phyloP scores from a whole-genome alignment of 1,140 invertebrate genomes.

The Drosophila bocki region DNA sequence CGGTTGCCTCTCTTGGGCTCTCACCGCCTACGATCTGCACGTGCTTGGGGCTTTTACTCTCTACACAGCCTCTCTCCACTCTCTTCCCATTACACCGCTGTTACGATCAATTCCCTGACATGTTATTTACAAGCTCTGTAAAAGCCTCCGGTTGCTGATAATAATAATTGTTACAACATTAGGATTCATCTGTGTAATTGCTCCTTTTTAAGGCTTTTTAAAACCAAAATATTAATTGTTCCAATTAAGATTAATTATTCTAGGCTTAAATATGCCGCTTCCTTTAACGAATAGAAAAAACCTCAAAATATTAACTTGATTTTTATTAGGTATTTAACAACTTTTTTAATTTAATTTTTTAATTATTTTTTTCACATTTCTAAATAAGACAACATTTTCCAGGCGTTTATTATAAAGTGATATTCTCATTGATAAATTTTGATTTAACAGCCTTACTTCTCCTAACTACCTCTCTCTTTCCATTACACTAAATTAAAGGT shows the following conservation, averaged over 20 bases:
- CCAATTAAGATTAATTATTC: not conserved
- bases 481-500: slow-evolving; percentile 4
- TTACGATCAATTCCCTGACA: slow-evolving; percentile 13
- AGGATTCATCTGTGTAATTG: no score
- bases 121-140: slow-evolving; percentile 29
- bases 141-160: not conserved
- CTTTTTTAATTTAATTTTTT: not conserved
- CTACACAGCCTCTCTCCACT: slow-evolving; percentile 23
- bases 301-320: not conserved
- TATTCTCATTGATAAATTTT: not conserved
- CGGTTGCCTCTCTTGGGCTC: slow-evolving; percentile 6
- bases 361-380: not conserved
- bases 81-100: slow-evolving; percentile 17
- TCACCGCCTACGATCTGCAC: slow-evolving; percentile 37
- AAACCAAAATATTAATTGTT: not conserved
- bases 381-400: not conserved
- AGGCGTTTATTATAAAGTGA: not conserved
- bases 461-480: slow-evolving; percentile 1
- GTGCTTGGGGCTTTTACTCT: slow-evolving; percentile 53
- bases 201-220: not conserved
- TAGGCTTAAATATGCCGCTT: not conserved
- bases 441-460: not conserved
- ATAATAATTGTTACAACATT: not conserved
- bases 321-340: no score
- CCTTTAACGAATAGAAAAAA: not conserved